Conservation (phyloP, 2,888 invertebrate genomes). For the Carterocephalus palaemon region DNA sequence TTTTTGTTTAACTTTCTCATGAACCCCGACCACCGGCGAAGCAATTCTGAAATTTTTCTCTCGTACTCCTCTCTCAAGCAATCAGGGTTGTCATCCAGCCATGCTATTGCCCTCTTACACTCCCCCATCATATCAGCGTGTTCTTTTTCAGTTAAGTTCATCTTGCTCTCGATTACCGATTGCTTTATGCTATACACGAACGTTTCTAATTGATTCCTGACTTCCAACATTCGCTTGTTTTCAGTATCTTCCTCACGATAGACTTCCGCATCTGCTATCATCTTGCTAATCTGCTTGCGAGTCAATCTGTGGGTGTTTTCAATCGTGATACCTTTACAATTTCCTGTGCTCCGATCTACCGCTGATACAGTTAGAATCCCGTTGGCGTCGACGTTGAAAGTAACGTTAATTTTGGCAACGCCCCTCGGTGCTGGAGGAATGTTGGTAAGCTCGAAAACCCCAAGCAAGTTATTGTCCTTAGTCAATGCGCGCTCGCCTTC, state of each 20-base stretch:
- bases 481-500: slow-evolving; percentile 61
- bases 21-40: slow-evolving; percentile 46
- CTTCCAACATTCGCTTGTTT: slow-evolving; percentile 49
- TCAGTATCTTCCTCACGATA: slow-evolving; percentile 54
- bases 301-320: slow-evolving; percentile 49
- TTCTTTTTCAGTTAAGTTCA: slow-evolving; percentile 41
- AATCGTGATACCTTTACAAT: slow-evolving; percentile 44
- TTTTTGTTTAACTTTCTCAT: slow-evolving; percentile 42
- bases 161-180: slow-evolving; percentile 41
- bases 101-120: slow-evolving; percentile 45
- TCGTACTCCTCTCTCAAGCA: slow-evolving; percentile 54
- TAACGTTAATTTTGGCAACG: slow-evolving; percentile 53
- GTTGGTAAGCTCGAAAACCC: slow-evolving; percentile 51
- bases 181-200: slow-evolving; percentile 54
- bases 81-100: slow-evolving; percentile 52
- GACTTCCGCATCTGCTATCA: slow-evolving; percentile 51
- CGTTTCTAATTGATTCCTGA: slow-evolving; percentile 55
- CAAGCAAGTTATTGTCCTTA: slow-evolving; percentile 57
- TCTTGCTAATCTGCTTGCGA: slow-evolving; percentile 46
- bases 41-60: slow-evolving; percentile 50
- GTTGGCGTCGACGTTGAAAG: slow-evolving; percentile 54
- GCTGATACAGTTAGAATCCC: slow-evolving; percentile 57
- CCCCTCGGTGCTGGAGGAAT: slow-evolving; percentile 61
- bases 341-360: slow-evolving; percentile 50
- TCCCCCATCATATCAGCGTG: slow-evolving; percentile 43